Base-by-base conservation (phyloP, 2,797 vertebrate genomes). In the Gastrophryne carolinensis region DNA sequence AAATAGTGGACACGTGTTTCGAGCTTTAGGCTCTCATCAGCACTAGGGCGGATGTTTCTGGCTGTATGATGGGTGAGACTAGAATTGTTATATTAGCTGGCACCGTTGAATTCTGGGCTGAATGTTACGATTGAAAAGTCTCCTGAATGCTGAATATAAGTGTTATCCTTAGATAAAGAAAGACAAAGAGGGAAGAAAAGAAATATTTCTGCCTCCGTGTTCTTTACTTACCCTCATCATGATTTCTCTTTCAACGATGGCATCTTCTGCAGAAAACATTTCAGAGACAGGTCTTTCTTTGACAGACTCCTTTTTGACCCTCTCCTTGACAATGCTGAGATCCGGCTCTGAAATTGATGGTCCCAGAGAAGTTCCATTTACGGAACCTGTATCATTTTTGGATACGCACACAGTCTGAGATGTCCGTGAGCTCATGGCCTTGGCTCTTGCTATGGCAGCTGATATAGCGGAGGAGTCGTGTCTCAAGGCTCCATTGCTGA, bases 261-360 rank as follows among this genome's bases (percentile, higher is more conserved):
- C 98, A 86, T 99, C 97, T 74, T 98, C 95, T 8, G 96, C 87
- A 67, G 96, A 95, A 82, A 98, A 98, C 95, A 99, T 96, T 86
- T 99, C 97, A 0, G 97, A 99, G 69, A 98, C 97, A 0, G 97
- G 97, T 65, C 97, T 92, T 87, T 99, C 97, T 85, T 95, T 97
- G 54, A 98, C 92, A 0, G 96, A 96, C 53, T 98, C 97, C 73
- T 96, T 98, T 82, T 93, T 94, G 81, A 95, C 94, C 37, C 97
- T 82, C 84, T 99, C 97, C 86, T 98, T 98, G 73, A 98, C 96
- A 0, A 94, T 98, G 1, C 93, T 98, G 81, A 99, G 92, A 84
- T 99, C 96, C 0, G 97, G 96, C 70, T 99, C 97, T 0, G 97
- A 99, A 85, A 98, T 93, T 8, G 96, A 99, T 0, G 96, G 97